These are phyloP conservation scores for Chlorodrepanis virens DNA, from an alignment of 2,113 vertebrate species.

Conservation along the genomic window DNA sequence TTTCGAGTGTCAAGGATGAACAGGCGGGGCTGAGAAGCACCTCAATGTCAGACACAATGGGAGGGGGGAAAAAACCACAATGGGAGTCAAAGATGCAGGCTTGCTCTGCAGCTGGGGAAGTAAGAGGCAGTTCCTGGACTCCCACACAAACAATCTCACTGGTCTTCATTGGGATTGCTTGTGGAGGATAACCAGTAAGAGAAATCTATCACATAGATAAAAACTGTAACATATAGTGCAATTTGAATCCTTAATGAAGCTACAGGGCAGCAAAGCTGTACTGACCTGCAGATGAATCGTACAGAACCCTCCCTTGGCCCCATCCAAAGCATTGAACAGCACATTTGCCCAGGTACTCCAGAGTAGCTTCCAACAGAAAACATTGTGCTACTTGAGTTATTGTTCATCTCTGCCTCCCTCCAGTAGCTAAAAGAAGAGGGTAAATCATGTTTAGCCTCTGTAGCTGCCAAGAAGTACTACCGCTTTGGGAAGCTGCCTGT, in stretches of 20 bases:
- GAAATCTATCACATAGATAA: background rate
- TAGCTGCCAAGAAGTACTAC: background rate
- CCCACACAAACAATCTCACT: background rate
- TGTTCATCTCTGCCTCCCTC: background rate
- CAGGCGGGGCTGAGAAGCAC: background rate
- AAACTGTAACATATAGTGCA: background rate
- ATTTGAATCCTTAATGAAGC: background rate
- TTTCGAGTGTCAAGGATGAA: background rate
- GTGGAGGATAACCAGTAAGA: background rate
- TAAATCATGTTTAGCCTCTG: background rate
- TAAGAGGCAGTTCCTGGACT: background rate
- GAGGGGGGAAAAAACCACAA: rapidly evolving
- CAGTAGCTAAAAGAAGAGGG: background rate
- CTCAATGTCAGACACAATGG: background rate
- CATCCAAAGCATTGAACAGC: background rate
- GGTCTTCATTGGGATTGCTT: rapidly evolving
- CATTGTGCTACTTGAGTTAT: background rate
- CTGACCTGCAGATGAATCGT: background rate
- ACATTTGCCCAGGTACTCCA: background rate
- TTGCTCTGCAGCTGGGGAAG: background rate
- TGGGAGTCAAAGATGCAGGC: background rate
- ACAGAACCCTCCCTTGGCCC: background rate
- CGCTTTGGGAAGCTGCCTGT: background rate
- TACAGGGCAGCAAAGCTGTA: background rate
- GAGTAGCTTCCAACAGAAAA: background rate